Evolutionary conservation across 1,140 invertebrate species (phyloP).

Genomic region (Tetragonula clypearis): DNA sequence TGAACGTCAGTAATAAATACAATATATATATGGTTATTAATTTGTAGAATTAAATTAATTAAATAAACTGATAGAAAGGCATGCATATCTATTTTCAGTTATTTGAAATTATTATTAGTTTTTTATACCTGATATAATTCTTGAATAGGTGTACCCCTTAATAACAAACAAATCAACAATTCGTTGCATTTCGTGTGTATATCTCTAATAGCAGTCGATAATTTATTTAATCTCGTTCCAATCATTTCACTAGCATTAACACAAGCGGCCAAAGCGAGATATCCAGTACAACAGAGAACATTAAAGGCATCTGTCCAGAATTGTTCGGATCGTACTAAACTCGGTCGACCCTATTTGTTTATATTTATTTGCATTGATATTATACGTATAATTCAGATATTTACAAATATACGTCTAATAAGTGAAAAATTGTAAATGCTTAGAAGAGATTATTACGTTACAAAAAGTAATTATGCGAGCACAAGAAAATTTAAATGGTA

Average conservation of each 20-base stretch:
- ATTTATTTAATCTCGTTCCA: constrained; percentile 82
- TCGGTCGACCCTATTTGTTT: constrained; percentile 83
- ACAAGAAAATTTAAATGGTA: no score
- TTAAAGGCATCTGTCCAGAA: constrained; percentile 89
- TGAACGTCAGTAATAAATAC: no score
- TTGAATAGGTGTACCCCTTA: constrained; percentile 87
- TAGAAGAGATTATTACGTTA: no score
- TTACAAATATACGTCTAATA: background rate
- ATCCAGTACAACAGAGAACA: constrained; percentile 86
- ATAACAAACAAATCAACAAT: constrained; percentile 86
- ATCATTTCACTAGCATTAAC: constrained; percentile 84
- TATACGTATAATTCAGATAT: no score
- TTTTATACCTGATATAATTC: constrained; percentile 86
- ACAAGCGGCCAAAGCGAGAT: constrained; percentile 86
- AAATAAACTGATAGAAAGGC: no score
- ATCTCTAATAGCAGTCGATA: constrained; percentile 86
- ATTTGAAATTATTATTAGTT: background rate
- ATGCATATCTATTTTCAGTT: no score
- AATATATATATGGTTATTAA: no score
- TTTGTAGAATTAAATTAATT: no score
- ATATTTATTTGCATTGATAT: background rate
- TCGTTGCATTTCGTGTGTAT: constrained; percentile 91
- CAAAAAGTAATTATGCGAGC: no score
- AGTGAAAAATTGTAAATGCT: background rate
- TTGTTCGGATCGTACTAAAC: constrained; percentile 83